phyloP scores from a whole-genome alignment of 1,140 invertebrate genomes.

The Kradibia gibbosae region DNA sequence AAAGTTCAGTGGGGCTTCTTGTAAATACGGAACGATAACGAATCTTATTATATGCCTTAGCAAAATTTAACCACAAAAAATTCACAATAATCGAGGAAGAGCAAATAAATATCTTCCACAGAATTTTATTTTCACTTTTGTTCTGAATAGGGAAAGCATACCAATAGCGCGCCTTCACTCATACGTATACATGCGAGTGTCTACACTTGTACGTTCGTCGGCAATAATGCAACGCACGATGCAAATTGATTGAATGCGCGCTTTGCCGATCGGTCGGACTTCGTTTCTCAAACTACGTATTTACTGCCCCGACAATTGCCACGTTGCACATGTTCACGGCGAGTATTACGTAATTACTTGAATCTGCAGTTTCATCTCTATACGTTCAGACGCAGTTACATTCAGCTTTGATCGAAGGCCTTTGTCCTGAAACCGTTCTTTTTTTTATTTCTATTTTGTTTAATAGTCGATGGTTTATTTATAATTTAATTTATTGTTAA shows the following conservation, averaged over 20 bases:
- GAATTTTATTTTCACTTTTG: background rate
- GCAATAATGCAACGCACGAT: conserved; percentile 34
- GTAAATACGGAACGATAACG: conserved; percentile 46
- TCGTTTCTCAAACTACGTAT: background rate
- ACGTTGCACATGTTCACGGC: conserved; percentile 1
- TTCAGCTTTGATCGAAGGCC: background rate
- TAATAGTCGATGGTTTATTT: too few species aligned
- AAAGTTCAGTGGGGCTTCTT: conserved; percentile 11
- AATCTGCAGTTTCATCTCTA: background rate
- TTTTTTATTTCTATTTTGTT: background rate
- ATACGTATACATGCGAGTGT: too few species aligned
- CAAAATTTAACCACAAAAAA: conserved; percentile 39
- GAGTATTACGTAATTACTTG: conserved; percentile 25
- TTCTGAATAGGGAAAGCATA: conserved; percentile 7
- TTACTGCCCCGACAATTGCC: background rate
- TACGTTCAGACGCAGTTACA: too few species aligned
- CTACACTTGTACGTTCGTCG: background rate
- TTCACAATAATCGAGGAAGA: conserved; percentile 23
- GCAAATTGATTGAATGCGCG: conserved; percentile 37
- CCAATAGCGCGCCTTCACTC: background rate
- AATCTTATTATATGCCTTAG: conserved; percentile 45
- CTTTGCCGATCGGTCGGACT: conserved; percentile 11
- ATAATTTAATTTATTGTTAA: too few species aligned
- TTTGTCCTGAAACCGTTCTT: background rate
- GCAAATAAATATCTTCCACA: background rate